Conservation (phyloP, 2,888 invertebrate species). For the Dasypogon diadema region DNA sequence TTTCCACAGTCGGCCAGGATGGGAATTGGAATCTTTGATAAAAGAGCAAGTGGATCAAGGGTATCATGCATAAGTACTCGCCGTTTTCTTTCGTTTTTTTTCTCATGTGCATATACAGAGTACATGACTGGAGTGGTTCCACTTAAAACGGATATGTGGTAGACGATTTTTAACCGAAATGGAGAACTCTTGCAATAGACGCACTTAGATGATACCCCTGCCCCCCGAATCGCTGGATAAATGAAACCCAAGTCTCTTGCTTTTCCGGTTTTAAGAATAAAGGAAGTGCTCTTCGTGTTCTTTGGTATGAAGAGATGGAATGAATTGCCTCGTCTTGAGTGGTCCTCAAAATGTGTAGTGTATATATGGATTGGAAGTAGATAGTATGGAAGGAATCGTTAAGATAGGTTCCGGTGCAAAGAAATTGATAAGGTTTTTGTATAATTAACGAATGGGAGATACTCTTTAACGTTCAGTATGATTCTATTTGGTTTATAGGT, state of each 20-base stretch:
- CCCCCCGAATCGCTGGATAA: conserved; percentile 6
- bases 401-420: too few species aligned
- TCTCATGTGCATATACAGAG: background rate
- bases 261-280: conserved; percentile 7
- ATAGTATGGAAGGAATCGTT: too few species aligned
- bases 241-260: conserved; percentile 3
- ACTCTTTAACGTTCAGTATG: too few species aligned
- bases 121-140: conserved; percentile 19
- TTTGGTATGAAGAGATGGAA: conserved; percentile 32
- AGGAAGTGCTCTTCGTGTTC: conserved; percentile 33
- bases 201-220: background rate
- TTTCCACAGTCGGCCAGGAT: background rate
- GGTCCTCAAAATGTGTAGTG: background rate
- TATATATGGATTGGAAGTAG: too few species aligned
- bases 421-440: too few species aligned
- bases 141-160: conserved; percentile 17
- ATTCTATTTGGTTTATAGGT: too few species aligned
- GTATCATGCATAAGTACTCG: conserved; percentile 22
- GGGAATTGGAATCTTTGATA: conserved; percentile 19
- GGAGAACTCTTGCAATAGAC: conserved; percentile 30
- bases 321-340: conserved; percentile 24
- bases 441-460: too few species aligned
- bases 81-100: conserved; percentile 20
- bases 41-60: conserved; percentile 48
- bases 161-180: conserved; percentile 40